These are phyloP conservation scores for Diceros bicornis DNA, from an alignment of 2,797 vertebrate species.

Conservation along the genomic window DNA sequence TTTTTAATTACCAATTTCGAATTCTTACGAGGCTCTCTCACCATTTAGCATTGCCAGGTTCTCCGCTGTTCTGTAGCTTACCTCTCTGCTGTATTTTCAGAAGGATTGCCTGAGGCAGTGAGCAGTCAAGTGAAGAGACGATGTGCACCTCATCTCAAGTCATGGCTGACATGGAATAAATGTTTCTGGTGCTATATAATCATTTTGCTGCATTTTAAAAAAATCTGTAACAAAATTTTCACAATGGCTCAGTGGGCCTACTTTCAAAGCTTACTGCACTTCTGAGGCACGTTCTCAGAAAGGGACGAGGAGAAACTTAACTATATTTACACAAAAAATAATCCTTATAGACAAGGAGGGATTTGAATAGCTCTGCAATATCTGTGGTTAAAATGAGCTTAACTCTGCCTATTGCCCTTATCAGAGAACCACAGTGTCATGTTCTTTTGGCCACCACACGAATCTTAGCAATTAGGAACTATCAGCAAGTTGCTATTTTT, in stretches of 20 bases:
- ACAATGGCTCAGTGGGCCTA: background rate
- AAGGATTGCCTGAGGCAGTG: conserved; percentile 80
- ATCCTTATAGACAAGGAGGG: background rate
- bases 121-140: conserved; percentile 78
- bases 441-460: background rate
- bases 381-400: background rate
- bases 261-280: background rate
- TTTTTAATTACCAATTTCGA: conserved; percentile 60
- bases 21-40: conserved; percentile 63
- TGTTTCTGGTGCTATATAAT: conserved; percentile 77
- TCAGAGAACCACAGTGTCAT: background rate
- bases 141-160: conserved; percentile 73
- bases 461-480: background rate
- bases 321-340: conserved; percentile 36
- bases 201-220: conserved; percentile 54
- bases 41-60: conserved; percentile 68
- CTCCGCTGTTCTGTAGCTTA: conserved; percentile 79
- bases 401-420: background rate
- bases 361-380: background rate
- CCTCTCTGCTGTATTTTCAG: conserved; percentile 74
- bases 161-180: conserved; percentile 81
- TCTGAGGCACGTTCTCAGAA: conserved; percentile 24
- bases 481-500: background rate
- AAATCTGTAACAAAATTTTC: conserved; percentile 67
- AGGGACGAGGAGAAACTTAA: conserved; percentile 40